A percentile compares a stretch with the other conserved stretches of the same genome.
Evolutionary conservation across 2,113 vertebrate genomes (phyloP).

Genomic region (Physeter macrocephalus): DNA sequence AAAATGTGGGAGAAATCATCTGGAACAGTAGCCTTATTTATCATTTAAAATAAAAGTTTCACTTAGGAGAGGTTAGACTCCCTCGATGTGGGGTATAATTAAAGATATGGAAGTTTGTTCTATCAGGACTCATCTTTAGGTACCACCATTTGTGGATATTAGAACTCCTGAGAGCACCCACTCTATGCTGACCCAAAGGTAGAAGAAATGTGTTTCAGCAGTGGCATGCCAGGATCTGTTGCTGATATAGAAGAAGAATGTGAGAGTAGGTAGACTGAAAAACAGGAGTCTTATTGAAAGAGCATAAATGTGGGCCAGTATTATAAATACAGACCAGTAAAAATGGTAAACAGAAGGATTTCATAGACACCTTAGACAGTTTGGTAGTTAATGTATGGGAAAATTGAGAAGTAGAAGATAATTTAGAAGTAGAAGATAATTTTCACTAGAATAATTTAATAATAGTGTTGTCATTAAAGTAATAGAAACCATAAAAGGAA

Average conservation of each 20-base stretch:
- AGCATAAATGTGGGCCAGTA: background rate
- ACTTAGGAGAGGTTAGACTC: background rate
- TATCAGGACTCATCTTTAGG: background rate
- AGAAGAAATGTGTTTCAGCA: background rate
- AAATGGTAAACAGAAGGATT: background rate
- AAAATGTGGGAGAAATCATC: background rate
- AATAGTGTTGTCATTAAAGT: background rate
- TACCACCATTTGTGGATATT: background rate
- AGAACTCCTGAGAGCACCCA: background rate
- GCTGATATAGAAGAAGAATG: background rate
- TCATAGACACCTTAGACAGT: background rate
- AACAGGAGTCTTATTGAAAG: background rate
- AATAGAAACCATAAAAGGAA: background rate
- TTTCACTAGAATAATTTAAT: background rate
- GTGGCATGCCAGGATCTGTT: no score
- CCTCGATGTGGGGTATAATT: background rate
- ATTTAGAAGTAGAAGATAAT: background rate
- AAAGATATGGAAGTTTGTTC: background rate
- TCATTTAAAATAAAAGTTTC: background rate
- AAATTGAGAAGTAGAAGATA: background rate
- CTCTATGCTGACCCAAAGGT: background rate
- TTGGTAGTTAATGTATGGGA: background rate
- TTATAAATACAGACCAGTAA: background rate
- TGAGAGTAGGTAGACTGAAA: background rate
- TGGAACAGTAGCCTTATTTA: background rate